phyloP scores from a whole-genome alignment of 2,888 invertebrate genomes.

The Pterostichus madidus region DNA sequence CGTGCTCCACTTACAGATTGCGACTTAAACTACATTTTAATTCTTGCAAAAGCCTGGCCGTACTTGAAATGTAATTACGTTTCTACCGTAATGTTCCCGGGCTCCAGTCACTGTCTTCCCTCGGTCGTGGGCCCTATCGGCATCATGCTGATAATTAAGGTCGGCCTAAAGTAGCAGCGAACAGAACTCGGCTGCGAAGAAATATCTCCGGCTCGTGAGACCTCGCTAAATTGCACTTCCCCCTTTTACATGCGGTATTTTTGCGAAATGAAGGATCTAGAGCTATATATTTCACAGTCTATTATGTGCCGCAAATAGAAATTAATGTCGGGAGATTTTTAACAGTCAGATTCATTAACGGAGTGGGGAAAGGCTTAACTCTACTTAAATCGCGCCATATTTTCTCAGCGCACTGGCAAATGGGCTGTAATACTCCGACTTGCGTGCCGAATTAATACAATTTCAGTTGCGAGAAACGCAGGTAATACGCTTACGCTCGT shows the following conservation, averaged over 20 bases:
- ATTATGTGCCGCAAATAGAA: conserved; percentile 57
- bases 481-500: conserved; percentile 31
- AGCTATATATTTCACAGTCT: conserved; percentile 60
- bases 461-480: conserved; percentile 42
- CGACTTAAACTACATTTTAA: conserved; percentile 67
- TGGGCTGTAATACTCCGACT: conserved; percentile 49
- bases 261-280: conserved; percentile 53
- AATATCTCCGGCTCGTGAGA: conserved; percentile 54
- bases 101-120: background rate
- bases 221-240: conserved; percentile 55
- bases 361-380: conserved; percentile 37
- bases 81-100: conserved; percentile 56
- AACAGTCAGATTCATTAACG: conserved; percentile 52
- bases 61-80: conserved; percentile 66
- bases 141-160: conserved; percentile 63
- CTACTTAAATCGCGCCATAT: conserved; percentile 54
- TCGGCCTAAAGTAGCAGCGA: conserved; percentile 44
- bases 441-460: conserved; percentile 55
- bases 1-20: conserved; percentile 66
- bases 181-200: conserved; percentile 35
- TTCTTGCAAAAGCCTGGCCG: conserved; percentile 62
- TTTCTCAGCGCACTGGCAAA: conserved; percentile 53
- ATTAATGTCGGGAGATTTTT: conserved; percentile 63
- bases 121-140: conserved; percentile 50
- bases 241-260: conserved; percentile 51